Conservation (phyloP, 1,140 invertebrate genomes). For the Metopolophium dirhodum region DNA sequence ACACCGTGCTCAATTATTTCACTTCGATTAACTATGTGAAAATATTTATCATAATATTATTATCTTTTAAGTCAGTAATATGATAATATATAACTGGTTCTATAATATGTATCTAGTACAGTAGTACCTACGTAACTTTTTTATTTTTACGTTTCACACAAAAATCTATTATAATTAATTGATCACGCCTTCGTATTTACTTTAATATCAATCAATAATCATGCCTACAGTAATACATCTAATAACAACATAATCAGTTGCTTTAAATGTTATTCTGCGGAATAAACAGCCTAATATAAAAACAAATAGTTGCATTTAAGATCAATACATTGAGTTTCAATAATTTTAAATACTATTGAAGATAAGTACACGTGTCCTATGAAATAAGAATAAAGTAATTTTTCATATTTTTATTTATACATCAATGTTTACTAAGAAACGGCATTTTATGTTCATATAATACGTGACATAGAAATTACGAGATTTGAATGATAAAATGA, state of each 20-base stretch:
- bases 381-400: neutral
- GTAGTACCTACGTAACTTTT: neutral
- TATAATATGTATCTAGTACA: neutral
- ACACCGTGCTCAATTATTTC: neutral
- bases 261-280: neutral
- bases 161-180: neutral
- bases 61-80: neutral
- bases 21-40: neutral
- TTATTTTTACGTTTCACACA: neutral
- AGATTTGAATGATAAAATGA: neutral
- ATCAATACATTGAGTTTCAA: neutral
- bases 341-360: neutral
- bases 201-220: neutral
- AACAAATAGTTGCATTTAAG: neutral
- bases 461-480: neutral
- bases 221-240: neutral
- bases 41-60: too few species aligned
- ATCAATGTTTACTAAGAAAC: neutral
- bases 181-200: neutral
- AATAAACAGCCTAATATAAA: neutral
- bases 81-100: neutral
- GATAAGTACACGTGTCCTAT: neutral
- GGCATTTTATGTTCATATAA: neutral
- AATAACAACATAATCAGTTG: neutral
- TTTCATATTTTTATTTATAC: neutral